Base-by-base conservation (phyloP, 2,888 invertebrate species). In the Pammene aurita region DNA sequence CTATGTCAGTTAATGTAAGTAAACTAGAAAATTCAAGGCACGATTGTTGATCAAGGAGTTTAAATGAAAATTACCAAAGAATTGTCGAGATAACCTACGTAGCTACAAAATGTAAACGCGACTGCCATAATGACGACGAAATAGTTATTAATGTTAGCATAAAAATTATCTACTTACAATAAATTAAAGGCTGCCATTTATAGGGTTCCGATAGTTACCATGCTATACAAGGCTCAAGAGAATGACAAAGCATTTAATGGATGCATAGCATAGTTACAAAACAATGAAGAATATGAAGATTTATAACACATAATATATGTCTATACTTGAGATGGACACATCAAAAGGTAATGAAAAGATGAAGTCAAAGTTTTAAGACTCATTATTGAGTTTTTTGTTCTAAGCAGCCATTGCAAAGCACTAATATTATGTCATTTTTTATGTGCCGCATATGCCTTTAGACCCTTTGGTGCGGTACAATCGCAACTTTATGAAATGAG, bases 111-210 rank as follows among this genome's bases (percentile, higher is more conserved):
- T 44, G 60, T 63, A 26, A 50, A 64, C 60, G 41, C 44, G 65
- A 69, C 69, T 69, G 69, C 69, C 69, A 65, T 65, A 44, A 69
- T 60, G 60, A 64, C 58, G 64, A 69, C 69, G 65, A 69, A 69
- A 69, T 69, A 85, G 87, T 87, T 87, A 80, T 82, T 86, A 84
- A 84, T 79, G 75, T 84, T 86, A 87, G 82, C 77, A 77, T 85
- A 77, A 73, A 72, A 78, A 79, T 79, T 77, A 65, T 65, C 60
- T 65, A 76, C 74, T 76, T 75, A 83, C 78, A 78, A 78, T 76
- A 80, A 80, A 83, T 81, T 75, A 79, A 88, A 89, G 88, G 90
- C 90, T 89, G 89, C 86, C 85, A 84, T 81, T 84, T 86, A 60
- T 60, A 48, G 69, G 69, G 48, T 69, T 65, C 65, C 48, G 65